Evolutionary conservation across 2,797 vertebrate genomes (phyloP).

Genomic region (Bradypodion ventrale): DNA sequence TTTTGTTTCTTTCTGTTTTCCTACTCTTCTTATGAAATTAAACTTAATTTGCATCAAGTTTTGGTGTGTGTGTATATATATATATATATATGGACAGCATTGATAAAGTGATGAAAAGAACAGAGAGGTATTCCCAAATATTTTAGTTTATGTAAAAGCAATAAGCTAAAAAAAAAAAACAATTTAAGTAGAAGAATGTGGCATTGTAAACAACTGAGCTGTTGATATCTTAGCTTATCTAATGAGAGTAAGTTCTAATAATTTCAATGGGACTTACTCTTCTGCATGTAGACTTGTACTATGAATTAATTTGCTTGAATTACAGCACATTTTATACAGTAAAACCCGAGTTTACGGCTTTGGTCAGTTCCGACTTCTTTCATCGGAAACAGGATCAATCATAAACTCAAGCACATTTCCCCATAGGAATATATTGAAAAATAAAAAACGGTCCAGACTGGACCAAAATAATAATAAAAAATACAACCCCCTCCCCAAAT

Average conservation of each 20-base stretch:
- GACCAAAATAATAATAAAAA: too few relatives aligned
- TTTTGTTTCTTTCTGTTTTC: slow-evolving; percentile 43
- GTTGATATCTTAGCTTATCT: background rate
- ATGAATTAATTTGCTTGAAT: background rate
- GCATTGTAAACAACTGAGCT: slow-evolving; percentile 15
- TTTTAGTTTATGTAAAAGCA: background rate
- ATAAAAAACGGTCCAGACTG: too few relatives aligned
- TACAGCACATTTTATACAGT: background rate
- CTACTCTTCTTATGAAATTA: slow-evolving; percentile 24
- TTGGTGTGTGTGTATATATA: too few relatives aligned
- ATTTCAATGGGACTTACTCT: background rate
- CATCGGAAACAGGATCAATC: too few relatives aligned
- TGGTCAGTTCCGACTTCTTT: too few relatives aligned
- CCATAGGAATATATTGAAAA: too few relatives aligned
- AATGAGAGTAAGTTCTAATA: background rate
- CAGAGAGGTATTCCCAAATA: background rate
- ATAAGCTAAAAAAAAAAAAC: background rate
- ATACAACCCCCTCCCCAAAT: too few relatives aligned
- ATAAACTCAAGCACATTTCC: too few relatives aligned
- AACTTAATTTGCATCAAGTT: slow-evolving; percentile 27
- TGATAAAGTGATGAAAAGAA: accelerated
- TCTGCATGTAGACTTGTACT: background rate
- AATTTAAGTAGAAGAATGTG: background rate
- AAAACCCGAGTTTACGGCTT: too few relatives aligned
- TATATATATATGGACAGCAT: too few relatives aligned